Percentiles rank a stretch among this genome's conserved stretches.
These are phyloP conservation scores for Prolemur simus DNA, from an alignment of 2,113 vertebrate genomes.

Conservation along the genomic window DNA sequence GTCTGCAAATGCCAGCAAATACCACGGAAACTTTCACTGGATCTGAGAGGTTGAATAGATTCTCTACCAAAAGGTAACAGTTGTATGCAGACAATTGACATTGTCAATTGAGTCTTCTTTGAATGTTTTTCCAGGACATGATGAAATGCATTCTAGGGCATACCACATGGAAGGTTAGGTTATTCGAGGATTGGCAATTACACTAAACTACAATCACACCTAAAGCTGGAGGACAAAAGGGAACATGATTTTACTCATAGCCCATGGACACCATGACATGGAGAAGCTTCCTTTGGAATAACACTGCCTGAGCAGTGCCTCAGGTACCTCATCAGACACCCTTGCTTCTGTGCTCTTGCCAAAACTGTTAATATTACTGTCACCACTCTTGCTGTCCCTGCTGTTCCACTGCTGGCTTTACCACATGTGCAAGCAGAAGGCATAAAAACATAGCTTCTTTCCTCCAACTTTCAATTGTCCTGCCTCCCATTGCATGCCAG, in stretches of 20 bases:
- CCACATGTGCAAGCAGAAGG: background rate
- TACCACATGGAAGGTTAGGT: background rate
- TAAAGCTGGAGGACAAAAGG: background rate
- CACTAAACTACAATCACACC: background rate
- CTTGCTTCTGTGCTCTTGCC: background rate
- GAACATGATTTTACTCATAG: background rate
- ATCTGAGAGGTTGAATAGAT: background rate
- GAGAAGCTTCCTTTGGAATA: background rate
- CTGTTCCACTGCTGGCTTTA: background rate
- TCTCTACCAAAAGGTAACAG: background rate
- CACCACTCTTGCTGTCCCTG: background rate
- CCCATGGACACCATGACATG: background rate
- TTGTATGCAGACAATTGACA: background rate
- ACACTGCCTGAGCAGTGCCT: background rate
- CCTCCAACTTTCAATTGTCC: background rate
- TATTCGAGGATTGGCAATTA: background rate
- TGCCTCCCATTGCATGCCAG: background rate
- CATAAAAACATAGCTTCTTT: background rate
- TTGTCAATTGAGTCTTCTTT: background rate
- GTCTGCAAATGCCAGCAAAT: background rate
- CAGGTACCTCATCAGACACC: background rate
- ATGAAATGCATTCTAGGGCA: background rate
- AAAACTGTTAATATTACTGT: background rate
- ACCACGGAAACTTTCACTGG: background rate
- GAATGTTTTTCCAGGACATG: background rate